phyloP scores from a whole-genome alignment of 2,888 invertebrate species.

The Platycheirus albimanus region DNA sequence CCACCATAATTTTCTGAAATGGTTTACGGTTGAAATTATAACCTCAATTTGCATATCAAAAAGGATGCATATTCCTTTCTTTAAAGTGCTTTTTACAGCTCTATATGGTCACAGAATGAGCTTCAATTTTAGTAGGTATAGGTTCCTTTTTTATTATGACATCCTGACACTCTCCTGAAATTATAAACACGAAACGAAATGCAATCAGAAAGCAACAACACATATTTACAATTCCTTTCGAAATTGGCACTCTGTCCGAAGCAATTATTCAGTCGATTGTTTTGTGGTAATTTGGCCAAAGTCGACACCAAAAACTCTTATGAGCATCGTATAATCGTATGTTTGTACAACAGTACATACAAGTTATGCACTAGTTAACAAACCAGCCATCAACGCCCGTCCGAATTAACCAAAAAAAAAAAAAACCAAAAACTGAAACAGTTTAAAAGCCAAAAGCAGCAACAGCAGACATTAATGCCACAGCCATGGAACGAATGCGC shows the following conservation, averaged over 20 bases:
- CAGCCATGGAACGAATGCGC: constrained; percentile 19
- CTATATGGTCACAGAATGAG: too few species aligned
- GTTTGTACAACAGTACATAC: neutral
- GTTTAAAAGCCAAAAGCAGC: constrained; percentile 38
- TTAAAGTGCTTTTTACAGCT: too few species aligned
- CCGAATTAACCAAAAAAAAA: constrained; percentile 52
- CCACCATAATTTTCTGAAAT: too few species aligned
- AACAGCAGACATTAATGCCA: constrained; percentile 21
- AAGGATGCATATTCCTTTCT: too few species aligned
- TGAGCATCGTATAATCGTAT: neutral
- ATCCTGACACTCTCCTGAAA: too few species aligned
- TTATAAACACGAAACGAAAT: too few species aligned
- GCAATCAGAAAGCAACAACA: too few species aligned
- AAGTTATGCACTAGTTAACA: constrained; percentile 70
- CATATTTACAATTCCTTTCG: too few species aligned
- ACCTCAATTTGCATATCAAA: too few species aligned
- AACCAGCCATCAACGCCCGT: constrained; percentile 57
- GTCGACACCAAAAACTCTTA: constrained; percentile 20
- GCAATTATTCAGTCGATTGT: constrained; percentile 54
- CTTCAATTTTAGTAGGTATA: too few species aligned
- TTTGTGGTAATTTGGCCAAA: constrained; percentile 32
- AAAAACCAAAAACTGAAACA: constrained; percentile 26
- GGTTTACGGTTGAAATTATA: too few species aligned
- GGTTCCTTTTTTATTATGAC: too few species aligned
- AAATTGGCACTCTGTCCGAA: constrained; percentile 43